Percentiles rank a stretch among this genome's conserved stretches.
Evolutionary conservation across 2,113 vertebrate species (phyloP).

Genomic region (Sarotherodon lohbergeri): DNA sequence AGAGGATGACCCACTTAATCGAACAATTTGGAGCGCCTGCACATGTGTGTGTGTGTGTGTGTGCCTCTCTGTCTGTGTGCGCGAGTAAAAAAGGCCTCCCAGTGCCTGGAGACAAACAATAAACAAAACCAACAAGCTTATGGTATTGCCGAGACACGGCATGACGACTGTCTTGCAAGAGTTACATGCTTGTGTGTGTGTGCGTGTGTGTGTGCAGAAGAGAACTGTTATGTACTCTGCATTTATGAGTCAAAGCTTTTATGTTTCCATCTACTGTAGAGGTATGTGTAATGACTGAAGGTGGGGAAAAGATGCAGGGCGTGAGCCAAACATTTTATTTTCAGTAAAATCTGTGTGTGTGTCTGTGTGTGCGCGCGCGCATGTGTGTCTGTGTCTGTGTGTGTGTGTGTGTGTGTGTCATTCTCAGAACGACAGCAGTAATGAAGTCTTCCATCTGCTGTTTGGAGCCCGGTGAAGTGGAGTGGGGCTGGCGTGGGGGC

Average conservation of each 20-base stretch:
- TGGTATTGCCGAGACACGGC: slow-evolving; percentile 40
- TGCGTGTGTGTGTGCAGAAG: neutral
- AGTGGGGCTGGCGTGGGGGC: neutral
- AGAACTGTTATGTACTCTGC: neutral
- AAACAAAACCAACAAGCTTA: slow-evolving; percentile 70
- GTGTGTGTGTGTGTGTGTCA: neutral
- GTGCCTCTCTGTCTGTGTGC: neutral
- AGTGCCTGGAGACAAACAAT: slow-evolving; percentile 66
- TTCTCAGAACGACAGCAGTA: slow-evolving; percentile 32
- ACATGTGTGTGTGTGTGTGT: neutral
- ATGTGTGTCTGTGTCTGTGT: neutral
- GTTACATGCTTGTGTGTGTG: neutral
- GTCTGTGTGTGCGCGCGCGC: neutral
- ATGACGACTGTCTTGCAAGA: slow-evolving; percentile 32
- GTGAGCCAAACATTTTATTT: neutral
- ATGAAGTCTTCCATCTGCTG: slow-evolving; percentile 60
- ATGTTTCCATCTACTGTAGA: neutral
- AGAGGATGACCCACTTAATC: slow-evolving; percentile 76
- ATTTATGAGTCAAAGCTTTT: slow-evolving; percentile 6
- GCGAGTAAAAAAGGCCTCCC: slow-evolving; percentile 42
- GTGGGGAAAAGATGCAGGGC: neutral
- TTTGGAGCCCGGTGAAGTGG: neutral
- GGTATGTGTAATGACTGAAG: neutral
- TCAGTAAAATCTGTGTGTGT: neutral
- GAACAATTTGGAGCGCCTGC: slow-evolving; percentile 67